phyloP scores from a whole-genome alignment of 1,140 invertebrate genomes.

The Drosophila micromelanica region DNA sequence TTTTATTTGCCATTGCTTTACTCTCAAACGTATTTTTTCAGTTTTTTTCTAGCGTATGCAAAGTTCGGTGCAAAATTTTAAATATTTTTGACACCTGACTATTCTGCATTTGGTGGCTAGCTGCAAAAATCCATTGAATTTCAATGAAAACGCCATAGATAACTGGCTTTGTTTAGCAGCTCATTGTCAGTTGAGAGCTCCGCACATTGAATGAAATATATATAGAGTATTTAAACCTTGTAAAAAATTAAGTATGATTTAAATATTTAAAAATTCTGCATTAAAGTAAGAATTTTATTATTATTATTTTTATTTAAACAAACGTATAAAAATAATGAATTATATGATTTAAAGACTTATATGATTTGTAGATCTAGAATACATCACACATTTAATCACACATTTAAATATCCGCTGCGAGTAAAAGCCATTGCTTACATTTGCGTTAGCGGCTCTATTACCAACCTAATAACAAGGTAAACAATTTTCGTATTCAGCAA shows the following conservation, averaged over 20 bases:
- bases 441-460: constrained; percentile 12
- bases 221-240: background rate
- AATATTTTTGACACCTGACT: constrained; percentile 10
- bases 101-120: constrained; percentile 28
- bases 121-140: constrained; percentile 53
- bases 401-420: background rate
- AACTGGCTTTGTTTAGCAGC: constrained; percentile 38
- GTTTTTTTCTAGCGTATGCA: background rate
- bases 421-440: background rate
- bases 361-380: too few species aligned
- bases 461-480: constrained; percentile 50
- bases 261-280: too few species aligned
- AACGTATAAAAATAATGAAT: too few species aligned
- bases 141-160: constrained; percentile 61
- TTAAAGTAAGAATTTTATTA: too few species aligned
- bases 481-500: constrained; percentile 39
- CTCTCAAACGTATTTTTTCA: too few species aligned
- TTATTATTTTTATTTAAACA: too few species aligned
- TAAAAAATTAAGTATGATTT: too few species aligned
- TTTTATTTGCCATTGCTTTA: too few species aligned
- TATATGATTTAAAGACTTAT: too few species aligned
- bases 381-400: background rate
- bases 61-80: background rate
- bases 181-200: constrained; percentile 34
- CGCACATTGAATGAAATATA: background rate